Base-by-base conservation (phyloP, 2,888 invertebrate species). In the Spisula solida region DNA sequence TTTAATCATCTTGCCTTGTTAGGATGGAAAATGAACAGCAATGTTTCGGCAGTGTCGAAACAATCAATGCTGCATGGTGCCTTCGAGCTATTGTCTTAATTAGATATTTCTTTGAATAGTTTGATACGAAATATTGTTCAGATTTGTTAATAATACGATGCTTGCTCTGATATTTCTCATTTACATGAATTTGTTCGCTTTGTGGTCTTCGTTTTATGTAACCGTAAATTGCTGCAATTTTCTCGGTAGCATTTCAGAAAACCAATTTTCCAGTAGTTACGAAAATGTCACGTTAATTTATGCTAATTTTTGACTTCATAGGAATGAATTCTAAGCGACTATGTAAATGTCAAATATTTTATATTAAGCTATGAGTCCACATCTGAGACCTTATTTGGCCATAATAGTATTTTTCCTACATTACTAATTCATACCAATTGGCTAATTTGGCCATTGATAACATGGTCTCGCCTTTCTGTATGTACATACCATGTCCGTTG, bases 401-500 rank as follows among this genome's bases (percentile, higher is more conserved):
- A 75, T 75, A 31, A 75, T 31, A 14, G 75, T 34, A 1, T 79
- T 78, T 66, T 87, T 85, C 70, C 85, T 70, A 78, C 87, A 88
- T 88, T 55, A 88, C 88, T 86, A 85, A 86, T 88, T 88, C 86
- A 88, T 88, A 75, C 48, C 85, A 82, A 80, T 86, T 88, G 56
- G 56, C 86, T 88, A 88, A 88, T 86, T 88, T 79, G 41, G 79
- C 81, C 80, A 47, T 29, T 81, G 85, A 88, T 85, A 85, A 85
- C 82, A 82, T 56, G 78, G 82, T 82, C 48, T 78, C 47, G 82
- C 88, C 85, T 85, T 85, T 88, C 51, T 31, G 41, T 81, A 51
- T 86, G 29, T 83, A 55, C 34, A 83, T 80, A 79, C 48, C 55
- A 31, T 34, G n/a, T 79, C 47, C 78, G 75, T 83, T 86, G 86